These are phyloP conservation scores for Andrena trimmerana DNA, from an alignment of 2,888 invertebrate genomes.

Conservation along the genomic window DNA sequence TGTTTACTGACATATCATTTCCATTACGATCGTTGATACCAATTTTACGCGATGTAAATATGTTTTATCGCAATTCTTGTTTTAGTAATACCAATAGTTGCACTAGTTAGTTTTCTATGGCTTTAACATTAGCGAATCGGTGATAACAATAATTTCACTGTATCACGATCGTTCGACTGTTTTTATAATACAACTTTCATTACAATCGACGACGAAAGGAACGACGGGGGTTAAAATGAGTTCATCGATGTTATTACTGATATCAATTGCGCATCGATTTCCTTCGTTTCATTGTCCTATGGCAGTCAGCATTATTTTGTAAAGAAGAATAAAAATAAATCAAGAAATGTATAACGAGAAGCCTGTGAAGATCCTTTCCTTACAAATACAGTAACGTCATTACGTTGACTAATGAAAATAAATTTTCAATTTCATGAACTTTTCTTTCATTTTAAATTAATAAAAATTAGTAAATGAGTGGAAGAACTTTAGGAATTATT, in stretches of 20 bases:
- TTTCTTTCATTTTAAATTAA: too few species aligned
- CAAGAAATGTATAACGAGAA: slow-evolving; percentile 66
- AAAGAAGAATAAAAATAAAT: slow-evolving; percentile 81
- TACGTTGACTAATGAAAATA: too few species aligned
- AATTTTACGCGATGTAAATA: slow-evolving; percentile 26
- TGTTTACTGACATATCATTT: background rate
- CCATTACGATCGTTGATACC: background rate
- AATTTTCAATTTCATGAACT: too few species aligned
- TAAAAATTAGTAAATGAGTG: too few species aligned
- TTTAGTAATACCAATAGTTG: background rate
- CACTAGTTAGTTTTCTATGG: slow-evolving; percentile 14
- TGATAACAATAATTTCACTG: background rate
- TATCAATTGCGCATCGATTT: slow-evolving; percentile 60
- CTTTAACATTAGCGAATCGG: background rate
- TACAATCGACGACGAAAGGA: slow-evolving; percentile 39
- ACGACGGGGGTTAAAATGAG: slow-evolving; percentile 58
- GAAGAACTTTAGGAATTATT: too few species aligned
- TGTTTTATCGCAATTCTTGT: slow-evolving; percentile 11
- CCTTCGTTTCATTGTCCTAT: slow-evolving; percentile 77
- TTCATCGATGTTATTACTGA: slow-evolving; percentile 49
- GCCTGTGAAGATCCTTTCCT: slow-evolving; percentile 11
- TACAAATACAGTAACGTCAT: background rate
- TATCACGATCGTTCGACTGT: slow-evolving; percentile 30
- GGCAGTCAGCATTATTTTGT: slow-evolving; percentile 79
- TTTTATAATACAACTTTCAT: slow-evolving; percentile 30